Evolutionary conservation across 2,888 invertebrate genomes (phyloP).

Genomic region (Aethes cnicana): DNA sequence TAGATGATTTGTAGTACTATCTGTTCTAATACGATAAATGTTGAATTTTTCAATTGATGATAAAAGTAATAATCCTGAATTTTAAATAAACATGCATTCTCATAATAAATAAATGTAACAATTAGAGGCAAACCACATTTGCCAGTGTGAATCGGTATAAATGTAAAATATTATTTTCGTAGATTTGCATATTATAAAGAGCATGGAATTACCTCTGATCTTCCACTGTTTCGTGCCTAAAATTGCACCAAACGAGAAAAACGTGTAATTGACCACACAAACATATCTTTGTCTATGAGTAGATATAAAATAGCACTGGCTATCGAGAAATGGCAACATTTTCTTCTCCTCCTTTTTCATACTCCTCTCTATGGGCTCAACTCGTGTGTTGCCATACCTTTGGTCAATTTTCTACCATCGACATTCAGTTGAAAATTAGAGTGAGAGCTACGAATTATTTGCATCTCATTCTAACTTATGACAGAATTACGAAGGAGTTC

Average conservation of each 20-base stretch:
- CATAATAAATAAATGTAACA: conserved; percentile 41
- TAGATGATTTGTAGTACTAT: too few species aligned
- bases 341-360: conserved; percentile 4
- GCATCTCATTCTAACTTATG: too few species aligned
- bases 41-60: too few species aligned
- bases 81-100: conserved; percentile 59
- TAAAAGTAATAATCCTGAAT: conserved; percentile 1
- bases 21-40: too few species aligned
- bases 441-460: too few species aligned
- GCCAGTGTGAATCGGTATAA: conserved; percentile 79
- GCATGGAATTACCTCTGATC: conserved; percentile 75
- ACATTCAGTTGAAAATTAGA: too few species aligned
- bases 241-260: conserved; percentile 22
- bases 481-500: too few species aligned
- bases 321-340: neutral
- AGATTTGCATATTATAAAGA: conserved; percentile 61
- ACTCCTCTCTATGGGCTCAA: conserved; percentile 16
- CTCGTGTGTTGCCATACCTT: too few species aligned
- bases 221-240: conserved; percentile 28
- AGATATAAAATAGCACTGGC: conserved; percentile 7
- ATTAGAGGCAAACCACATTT: conserved; percentile 42
- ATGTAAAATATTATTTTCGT: conserved; percentile 57
- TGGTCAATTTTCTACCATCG: too few species aligned
- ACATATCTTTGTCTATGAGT: conserved; percentile 9
- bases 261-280: conserved; percentile 1